phyloP scores from a whole-genome alignment of 1,140 invertebrate genomes.

The Drosophila jambulina region DNA sequence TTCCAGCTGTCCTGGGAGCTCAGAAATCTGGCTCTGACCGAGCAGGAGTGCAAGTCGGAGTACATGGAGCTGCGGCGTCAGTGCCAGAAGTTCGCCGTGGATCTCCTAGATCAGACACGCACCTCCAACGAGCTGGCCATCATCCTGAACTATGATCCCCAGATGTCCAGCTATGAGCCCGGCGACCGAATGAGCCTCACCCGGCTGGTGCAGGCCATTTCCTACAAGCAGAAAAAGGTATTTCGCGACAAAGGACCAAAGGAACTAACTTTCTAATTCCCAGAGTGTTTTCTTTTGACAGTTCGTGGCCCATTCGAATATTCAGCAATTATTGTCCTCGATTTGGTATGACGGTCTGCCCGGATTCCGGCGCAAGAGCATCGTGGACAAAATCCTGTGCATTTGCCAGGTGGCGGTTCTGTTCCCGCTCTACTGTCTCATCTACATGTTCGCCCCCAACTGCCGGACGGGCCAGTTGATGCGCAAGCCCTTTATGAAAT shows the following conservation, averaged over 20 bases:
- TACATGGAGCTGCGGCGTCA: constrained; percentile 93
- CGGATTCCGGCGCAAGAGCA: constrained; percentile 92
- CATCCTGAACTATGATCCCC: constrained; percentile 94
- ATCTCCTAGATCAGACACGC: constrained; percentile 94
- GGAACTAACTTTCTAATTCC: constrained; percentile 5
- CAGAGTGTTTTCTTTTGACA: constrained; percentile 82
- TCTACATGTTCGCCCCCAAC: constrained; percentile 93
- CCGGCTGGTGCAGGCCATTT: constrained; percentile 94
- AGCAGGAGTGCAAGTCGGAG: constrained; percentile 93
- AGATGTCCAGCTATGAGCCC: constrained; percentile 88
- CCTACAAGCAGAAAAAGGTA: constrained; percentile 97
- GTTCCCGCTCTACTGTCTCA: constrained; percentile 93
- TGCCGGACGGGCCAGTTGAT: constrained; percentile 91
- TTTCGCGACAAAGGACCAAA: not conserved
- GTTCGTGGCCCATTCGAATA: constrained; percentile 97
- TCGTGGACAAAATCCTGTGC: constrained; percentile 89
- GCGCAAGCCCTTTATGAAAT: constrained; percentile 97
- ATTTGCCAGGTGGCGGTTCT: constrained; percentile 91
- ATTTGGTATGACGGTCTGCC: constrained; percentile 97
- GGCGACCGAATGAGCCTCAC: constrained; percentile 92
- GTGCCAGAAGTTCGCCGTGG: constrained; percentile 96
- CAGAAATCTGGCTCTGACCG: constrained; percentile 90
- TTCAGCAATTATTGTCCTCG: constrained; percentile 95
- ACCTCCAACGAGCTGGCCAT: constrained; percentile 96
- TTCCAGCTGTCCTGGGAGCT: constrained; percentile 94